These are phyloP conservation scores for Pseudomyrmex sp. DNA, from an alignment of 1,140 invertebrate genomes.

Conservation along the genomic window DNA sequence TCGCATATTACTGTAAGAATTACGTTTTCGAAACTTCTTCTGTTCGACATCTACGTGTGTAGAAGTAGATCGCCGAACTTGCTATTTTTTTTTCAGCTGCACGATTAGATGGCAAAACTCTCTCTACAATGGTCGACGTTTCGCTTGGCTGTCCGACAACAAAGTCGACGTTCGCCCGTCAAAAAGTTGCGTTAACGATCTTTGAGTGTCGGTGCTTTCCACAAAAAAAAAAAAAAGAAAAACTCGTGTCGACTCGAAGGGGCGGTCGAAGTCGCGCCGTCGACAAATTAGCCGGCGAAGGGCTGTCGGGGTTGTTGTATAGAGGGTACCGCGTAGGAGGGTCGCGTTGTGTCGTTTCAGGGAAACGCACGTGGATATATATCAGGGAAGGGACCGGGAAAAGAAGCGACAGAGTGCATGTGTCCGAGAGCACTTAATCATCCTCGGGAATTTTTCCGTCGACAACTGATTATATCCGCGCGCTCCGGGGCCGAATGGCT, in stretches of 20 bases:
- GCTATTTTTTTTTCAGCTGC: slow-evolving; percentile 7
- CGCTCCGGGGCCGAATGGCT: slow-evolving; percentile 51
- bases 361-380: slow-evolving; percentile 71
- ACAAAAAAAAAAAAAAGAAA: slow-evolving; percentile 9
- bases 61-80: slow-evolving; percentile 25
- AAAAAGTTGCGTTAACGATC: slow-evolving; percentile 22
- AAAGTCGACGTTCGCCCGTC: background rate
- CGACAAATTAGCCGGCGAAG: slow-evolving; percentile 75
- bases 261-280: slow-evolving; percentile 64
- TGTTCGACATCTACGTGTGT: background rate
- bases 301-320: slow-evolving; percentile 23
- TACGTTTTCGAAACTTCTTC: slow-evolving; percentile 37
- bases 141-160: background rate
- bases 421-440: slow-evolving; percentile 79
- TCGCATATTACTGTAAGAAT: slow-evolving; percentile 2
- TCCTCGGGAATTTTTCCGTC: slow-evolving; percentile 76
- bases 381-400: slow-evolving; percentile 34
- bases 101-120: slow-evolving; percentile 50
- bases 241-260: slow-evolving; percentile 47
- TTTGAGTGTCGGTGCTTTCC: background rate
- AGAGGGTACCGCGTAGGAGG: slow-evolving; percentile 33
- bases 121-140: background rate
- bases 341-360: slow-evolving; percentile 59
- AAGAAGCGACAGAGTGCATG: slow-evolving; percentile 78
- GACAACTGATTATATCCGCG: slow-evolving; percentile 69